Evolutionary conservation across 2,888 invertebrate genomes (phyloP).

Genomic region (Clostera curtula): DNA sequence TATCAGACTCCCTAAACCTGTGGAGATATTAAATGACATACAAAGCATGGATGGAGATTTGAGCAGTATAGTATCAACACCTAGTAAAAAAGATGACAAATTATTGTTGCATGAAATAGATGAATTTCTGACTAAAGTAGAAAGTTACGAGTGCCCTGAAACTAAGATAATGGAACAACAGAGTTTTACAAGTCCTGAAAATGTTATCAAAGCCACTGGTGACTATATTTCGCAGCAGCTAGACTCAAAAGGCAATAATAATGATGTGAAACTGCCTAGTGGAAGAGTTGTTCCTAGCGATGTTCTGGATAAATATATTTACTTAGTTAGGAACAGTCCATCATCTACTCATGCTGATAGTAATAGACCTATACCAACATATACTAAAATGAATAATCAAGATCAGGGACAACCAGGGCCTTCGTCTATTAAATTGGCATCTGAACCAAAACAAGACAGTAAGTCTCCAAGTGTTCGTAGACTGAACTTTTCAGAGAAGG

Average conservation of each 20-base stretch:
- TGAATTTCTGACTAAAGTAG: conserved; percentile 62
- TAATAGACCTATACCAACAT: conserved; percentile 18
- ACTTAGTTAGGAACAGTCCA: conserved; percentile 51
- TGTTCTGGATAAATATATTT: conserved; percentile 63
- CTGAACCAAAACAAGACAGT: conserved; percentile 14
- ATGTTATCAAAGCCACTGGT: conserved; percentile 59
- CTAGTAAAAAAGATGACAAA: conserved; percentile 62
- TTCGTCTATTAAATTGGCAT: conserved; percentile 12
- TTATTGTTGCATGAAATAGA: conserved; percentile 65
- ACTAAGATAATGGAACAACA: conserved; percentile 36
- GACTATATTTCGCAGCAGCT: conserved; percentile 55
- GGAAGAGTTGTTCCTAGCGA: conserved; percentile 45
- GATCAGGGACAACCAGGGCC: conserved; percentile 26
- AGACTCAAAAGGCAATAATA: conserved; percentile 32
- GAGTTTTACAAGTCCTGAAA: conserved; percentile 34
- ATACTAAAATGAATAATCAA: conserved; percentile 20
- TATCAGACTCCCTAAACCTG: conserved; percentile 11
- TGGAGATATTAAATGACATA: conserved; percentile 34
- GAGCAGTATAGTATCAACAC: conserved; percentile 62
- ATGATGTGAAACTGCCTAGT: conserved; percentile 49
- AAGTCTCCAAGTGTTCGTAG: conserved; percentile 49
- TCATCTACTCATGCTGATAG: conserved; percentile 28
- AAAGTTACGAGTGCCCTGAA: conserved; percentile 58
- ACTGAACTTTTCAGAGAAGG: conserved; percentile 56
- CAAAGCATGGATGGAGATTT: conserved; percentile 66